Evolutionary conservation across 2,797 vertebrate genomes (phyloP).

Genomic region (Epinephelus malabaricus): DNA sequence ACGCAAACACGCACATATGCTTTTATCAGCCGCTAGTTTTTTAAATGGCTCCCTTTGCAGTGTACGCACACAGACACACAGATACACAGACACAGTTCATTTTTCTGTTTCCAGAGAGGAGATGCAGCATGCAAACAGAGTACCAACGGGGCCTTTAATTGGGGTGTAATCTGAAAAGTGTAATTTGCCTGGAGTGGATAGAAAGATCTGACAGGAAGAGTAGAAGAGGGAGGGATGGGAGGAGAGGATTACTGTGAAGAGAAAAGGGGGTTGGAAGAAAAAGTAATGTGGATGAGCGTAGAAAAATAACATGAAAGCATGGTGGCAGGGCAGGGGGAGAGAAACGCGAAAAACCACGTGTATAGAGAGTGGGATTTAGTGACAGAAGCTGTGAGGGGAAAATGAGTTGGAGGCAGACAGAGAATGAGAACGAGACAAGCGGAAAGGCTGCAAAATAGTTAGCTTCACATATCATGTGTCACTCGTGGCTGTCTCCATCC

Average conservation of each 20-base stretch:
- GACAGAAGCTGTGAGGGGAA: constrained; percentile 13
- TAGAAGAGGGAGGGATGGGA: constrained; percentile 47
- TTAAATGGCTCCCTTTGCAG: constrained; percentile 52
- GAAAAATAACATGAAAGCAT: constrained; percentile 51
- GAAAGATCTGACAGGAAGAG: constrained; percentile 76
- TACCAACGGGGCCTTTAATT: constrained; percentile 79
- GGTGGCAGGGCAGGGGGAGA: constrained; percentile 34
- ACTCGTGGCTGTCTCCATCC: constrained; percentile 14
- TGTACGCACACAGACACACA: constrained; percentile 17
- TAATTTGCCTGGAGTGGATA: constrained; percentile 82
- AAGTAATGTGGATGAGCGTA: constrained; percentile 42
- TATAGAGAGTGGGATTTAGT: constrained; percentile 37
- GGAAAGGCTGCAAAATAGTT: constrained; percentile 19
- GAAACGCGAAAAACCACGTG: constrained; percentile 34
- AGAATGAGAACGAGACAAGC: constrained; percentile 1
- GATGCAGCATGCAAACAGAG: constrained; percentile 57
- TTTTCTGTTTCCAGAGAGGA: constrained; percentile 53
- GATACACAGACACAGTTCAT: constrained; percentile 33
- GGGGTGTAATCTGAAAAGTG: constrained; percentile 78
- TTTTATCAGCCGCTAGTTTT: constrained; percentile 40
- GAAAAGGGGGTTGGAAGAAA: constrained; percentile 29
- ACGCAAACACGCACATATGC: constrained; percentile 62
- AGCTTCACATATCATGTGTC: constrained; percentile 33
- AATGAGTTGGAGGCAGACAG: constrained; percentile 21
- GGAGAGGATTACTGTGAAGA: constrained; percentile 65